phyloP scores from a whole-genome alignment of 2,113 vertebrate species.

The Chaetura pelagica region DNA sequence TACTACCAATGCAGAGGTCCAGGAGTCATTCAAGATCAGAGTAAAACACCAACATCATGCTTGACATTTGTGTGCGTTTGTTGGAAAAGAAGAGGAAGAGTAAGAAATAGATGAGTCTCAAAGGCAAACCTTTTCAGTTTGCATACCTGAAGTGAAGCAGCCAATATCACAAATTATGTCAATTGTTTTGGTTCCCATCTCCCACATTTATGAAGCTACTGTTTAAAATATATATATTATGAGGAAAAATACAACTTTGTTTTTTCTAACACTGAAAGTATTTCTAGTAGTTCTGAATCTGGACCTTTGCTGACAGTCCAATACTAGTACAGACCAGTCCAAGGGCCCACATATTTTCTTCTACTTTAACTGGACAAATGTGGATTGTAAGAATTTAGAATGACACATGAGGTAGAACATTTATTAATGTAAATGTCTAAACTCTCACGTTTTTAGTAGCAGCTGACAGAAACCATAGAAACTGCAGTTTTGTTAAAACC shows the following conservation, averaged over 20 bases:
- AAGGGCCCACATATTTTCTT: neutral
- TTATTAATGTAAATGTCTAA: neutral
- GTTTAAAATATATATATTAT: neutral
- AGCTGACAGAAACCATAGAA: neutral
- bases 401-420: neutral
- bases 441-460: neutral
- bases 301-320: neutral
- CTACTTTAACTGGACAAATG: neutral
- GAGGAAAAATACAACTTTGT: fast-evolving
- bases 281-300: neutral
- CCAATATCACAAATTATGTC: neutral
- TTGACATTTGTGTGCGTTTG: neutral
- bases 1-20: neutral
- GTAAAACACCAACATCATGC: neutral
- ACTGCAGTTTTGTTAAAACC: neutral
- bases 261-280: neutral
- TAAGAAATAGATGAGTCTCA: neutral
- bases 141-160: fast-evolving
- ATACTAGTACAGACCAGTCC: neutral
- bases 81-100: neutral
- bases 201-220: neutral
- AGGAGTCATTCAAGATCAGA: neutral
- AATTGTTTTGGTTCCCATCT: neutral
- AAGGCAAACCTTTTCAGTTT: neutral
- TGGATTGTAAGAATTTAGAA: neutral